Evolutionary conservation across 2,888 invertebrate genomes (phyloP), one percentile per base, ranked within the genome.

Genomic region (Volucella bombylans): DNA sequence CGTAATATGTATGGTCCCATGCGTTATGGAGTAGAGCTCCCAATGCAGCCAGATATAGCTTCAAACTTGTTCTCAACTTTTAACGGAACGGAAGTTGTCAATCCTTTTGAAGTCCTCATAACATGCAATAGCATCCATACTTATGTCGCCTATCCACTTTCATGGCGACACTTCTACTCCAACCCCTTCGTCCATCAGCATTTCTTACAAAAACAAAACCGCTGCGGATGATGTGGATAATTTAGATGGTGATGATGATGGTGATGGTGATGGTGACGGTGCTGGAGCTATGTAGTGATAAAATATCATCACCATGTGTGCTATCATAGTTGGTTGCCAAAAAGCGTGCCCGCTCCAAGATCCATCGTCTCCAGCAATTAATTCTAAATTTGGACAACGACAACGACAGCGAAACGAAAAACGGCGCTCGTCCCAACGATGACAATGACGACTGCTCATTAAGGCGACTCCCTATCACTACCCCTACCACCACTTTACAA

Each of bases 91-190:
- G 78, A 78, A 71, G 78, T 71, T 78, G 78, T 78, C 78, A 78
- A 78, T 78, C 78, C 78, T 78, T 78, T 78, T 78, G 78, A 78
- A 78, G 78, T 71, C 55, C 78, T 78, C 78, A 78, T 78, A 78
- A 78, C 78, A 71, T 65, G 54, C 15, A 65, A 11, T 23, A 61
- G 12, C 39, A 39, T 47, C 18, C 14, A 23, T 45, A 31, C 62
- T 52, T 69, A 23, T 62, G 62, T 62, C 77, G 41, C 62, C 76
- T 59, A 39, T 49, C 50, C 15, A 31, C 14, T 61, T 72, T 45
- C 55, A 39, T 55, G 64, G 47, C 54, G 54, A 49, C 59, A 61
- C 49, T n/a, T 39, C 38, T 15, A 9, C 38, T 11, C 38, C 52
- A 31, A 15, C 15, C 41, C 52, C n/a, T 8, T 9, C 4, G 9